These are phyloP conservation scores for Gulo gulo DNA, from an alignment of 2,113 vertebrate genomes.

Conservation along the genomic window DNA sequence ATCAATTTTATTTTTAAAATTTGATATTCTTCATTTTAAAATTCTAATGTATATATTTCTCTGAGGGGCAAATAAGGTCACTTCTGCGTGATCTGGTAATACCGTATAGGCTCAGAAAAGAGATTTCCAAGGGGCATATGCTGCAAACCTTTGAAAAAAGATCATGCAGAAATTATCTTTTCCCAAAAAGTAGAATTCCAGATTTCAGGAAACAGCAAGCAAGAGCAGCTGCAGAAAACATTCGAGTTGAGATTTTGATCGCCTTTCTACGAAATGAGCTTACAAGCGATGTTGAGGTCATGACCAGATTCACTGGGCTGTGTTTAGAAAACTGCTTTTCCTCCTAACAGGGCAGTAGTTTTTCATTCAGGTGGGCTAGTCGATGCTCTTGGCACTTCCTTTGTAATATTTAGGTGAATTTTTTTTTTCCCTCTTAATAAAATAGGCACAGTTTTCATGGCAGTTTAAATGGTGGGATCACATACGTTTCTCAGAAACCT, in stretches of 20 bases:
- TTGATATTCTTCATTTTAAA: background rate
- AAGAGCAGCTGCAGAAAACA: conserved; percentile 74
- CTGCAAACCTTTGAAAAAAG: conserved; percentile 59
- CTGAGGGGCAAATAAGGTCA: conserved; percentile 64
- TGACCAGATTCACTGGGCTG: conserved; percentile 41
- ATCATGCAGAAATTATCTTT: conserved; percentile 70
- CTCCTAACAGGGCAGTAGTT: background rate
- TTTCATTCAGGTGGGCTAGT: background rate
- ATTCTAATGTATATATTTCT: conserved; percentile 60
- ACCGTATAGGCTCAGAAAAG: conserved; percentile 71
- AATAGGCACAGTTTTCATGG: background rate
- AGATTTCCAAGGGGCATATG: conserved; percentile 75
- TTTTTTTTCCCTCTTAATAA: background rate
- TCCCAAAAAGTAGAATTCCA: conserved; percentile 78
- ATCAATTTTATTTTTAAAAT: background rate
- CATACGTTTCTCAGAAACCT: background rate
- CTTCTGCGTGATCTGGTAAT: conserved; percentile 74
- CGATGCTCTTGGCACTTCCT: background rate
- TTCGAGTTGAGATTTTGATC: conserved; percentile 72
- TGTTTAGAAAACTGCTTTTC: conserved; percentile 55
- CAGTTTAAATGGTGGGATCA: background rate
- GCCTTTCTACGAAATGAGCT: conserved; percentile 74
- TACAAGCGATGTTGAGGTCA: conserved; percentile 49
- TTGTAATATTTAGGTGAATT: background rate
- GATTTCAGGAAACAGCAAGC: conserved; percentile 77